Percentiles rank a stretch among this genome's conserved stretches.
phyloP scores from a whole-genome alignment of 1,140 invertebrate species.

The Melanaphis sacchari region DNA sequence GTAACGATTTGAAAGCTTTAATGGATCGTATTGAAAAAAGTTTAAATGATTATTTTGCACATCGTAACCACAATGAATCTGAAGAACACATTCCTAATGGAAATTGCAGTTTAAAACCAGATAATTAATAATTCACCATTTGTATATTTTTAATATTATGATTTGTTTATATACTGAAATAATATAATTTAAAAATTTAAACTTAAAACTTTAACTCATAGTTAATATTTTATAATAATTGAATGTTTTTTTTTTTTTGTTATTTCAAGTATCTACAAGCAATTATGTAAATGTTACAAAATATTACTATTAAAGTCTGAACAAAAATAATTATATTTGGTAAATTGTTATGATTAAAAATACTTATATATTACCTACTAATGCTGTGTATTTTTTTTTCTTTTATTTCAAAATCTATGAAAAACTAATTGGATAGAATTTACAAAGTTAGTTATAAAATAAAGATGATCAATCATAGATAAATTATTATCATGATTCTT shows the following conservation, averaged over 20 bases:
- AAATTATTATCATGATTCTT: too few species aligned
- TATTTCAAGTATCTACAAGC: not conserved
- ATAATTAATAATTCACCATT: conserved; percentile 9
- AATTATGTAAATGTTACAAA: too few species aligned
- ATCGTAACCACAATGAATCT: not conserved
- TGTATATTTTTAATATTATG: not conserved
- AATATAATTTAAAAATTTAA: not conserved
- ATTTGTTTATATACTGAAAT: not conserved
- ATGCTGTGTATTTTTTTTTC: too few species aligned
- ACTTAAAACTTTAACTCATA: not conserved
- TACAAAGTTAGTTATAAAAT: too few species aligned
- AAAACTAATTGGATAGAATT: too few species aligned
- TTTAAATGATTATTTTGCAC: conserved; percentile 35
- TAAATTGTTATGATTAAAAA: too few species aligned
- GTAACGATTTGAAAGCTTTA: conserved; percentile 37
- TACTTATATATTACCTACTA: too few species aligned
- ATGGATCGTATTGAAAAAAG: conserved; percentile 52
- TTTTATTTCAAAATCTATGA: too few species aligned
- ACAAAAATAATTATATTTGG: not conserved
- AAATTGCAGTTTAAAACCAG: conserved; percentile 40
- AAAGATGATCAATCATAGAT: too few species aligned
- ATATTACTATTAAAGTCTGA: not conserved
- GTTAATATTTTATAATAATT: not conserved
- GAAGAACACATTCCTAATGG: conserved; percentile 26
- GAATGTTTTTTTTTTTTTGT: not conserved